Percentiles rank a stretch among this genome's conserved stretches.
Evolutionary conservation across 2,113 vertebrate species (phyloP).

Genomic region (Chloroceryle aenea): DNA sequence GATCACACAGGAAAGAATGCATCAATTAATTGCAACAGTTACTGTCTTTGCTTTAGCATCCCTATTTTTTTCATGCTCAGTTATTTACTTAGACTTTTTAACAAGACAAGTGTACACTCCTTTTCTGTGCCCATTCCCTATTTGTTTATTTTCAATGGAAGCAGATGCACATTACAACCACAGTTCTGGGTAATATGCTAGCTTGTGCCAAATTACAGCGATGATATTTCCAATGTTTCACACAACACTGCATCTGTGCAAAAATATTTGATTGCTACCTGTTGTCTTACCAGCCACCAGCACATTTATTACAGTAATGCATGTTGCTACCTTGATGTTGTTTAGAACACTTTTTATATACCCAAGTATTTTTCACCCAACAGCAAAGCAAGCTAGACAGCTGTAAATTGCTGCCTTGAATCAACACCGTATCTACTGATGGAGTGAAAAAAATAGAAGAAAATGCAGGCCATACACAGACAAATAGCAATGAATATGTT

Average conservation of each 20-base stretch:
- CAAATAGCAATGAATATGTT: slow-evolving; percentile 6
- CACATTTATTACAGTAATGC: not conserved
- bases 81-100: not conserved
- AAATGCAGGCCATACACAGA: not conserved
- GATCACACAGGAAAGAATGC: not conserved
- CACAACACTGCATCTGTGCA: not conserved
- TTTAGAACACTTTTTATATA: not conserved
- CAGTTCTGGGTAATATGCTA: not conserved
- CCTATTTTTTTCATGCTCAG: not conserved
- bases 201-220: not conserved
- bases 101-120: not conserved
- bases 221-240: not conserved
- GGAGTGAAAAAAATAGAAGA: not conserved
- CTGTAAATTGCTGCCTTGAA: not conserved
- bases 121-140: not conserved
- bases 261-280: not conserved
- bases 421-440: not conserved
- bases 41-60: not conserved
- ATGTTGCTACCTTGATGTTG: not conserved
- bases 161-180: not conserved
- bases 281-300: not conserved
- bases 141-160: slow-evolving; percentile 10
- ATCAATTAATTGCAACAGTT: not conserved
- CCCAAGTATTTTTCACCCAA: not conserved
- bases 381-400: not conserved